A percentile compares a stretch with the other conserved stretches of the same genome.
These are phyloP conservation scores for Drosophila tanythrix DNA, from an alignment of 2,888 invertebrate genomes.

Conservation along the genomic window DNA sequence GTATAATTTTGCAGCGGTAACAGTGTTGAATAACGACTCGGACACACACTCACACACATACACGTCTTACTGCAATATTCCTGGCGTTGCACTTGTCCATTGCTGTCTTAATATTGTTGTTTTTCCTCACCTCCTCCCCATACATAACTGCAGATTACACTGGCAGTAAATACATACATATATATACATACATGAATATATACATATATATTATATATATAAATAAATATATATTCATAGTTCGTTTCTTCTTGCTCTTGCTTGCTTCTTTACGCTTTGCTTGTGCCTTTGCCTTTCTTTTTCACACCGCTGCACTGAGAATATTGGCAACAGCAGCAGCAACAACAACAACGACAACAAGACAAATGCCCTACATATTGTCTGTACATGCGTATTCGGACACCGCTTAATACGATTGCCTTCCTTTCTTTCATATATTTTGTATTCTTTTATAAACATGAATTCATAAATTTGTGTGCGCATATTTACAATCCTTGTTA, in stretches of 20 bases:
- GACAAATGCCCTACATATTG: slow-evolving; percentile 72
- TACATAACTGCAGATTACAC: slow-evolving; percentile 44
- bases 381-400: slow-evolving; percentile 64
- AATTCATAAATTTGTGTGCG: background rate
- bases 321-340: slow-evolving; percentile 65
- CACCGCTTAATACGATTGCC: background rate
- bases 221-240: slow-evolving; percentile 54
- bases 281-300: slow-evolving; percentile 60
- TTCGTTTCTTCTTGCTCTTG: slow-evolving; percentile 64
- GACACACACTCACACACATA: background rate
- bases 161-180: slow-evolving; percentile 23
- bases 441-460: too few relatives aligned
- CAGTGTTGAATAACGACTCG: slow-evolving; percentile 46
- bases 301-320: slow-evolving; percentile 67
- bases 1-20: slow-evolving; percentile 33
- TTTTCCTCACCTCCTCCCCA: slow-evolving; percentile 8
- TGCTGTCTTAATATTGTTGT: slow-evolving; percentile 40
- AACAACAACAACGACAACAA: slow-evolving; percentile 31
- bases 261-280: slow-evolving; percentile 61
- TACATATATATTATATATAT: slow-evolving; percentile 21
- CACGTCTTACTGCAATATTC: slow-evolving; percentile 36
- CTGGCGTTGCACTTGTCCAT: slow-evolving; percentile 54
- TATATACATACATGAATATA: slow-evolving; percentile 7
- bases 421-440: background rate
- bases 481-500: background rate